Percentiles rank a stretch among this genome's conserved stretches.
phyloP scores from a whole-genome alignment of 2,888 invertebrate species.

The Oxytorus armatus region DNA sequence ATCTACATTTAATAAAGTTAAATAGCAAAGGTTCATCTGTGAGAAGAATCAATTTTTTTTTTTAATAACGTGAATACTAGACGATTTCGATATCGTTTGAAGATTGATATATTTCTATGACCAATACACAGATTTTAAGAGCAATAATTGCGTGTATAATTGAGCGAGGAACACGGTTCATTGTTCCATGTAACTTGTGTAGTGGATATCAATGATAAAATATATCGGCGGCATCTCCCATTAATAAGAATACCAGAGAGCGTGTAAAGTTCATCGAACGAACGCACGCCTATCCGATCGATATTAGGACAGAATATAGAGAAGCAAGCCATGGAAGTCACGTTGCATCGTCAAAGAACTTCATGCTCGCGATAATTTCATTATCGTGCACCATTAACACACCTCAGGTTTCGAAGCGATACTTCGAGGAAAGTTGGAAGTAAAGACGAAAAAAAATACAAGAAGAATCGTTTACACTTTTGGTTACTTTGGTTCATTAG shows the following conservation, averaged over 20 bases:
- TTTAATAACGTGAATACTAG: neutral
- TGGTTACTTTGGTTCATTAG: neutral
- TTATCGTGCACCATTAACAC: conserved; percentile 64
- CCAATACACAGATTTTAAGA: neutral
- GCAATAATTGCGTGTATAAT: neutral
- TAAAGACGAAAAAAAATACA: neutral
- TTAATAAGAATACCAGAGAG: conserved; percentile 32
- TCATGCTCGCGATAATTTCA: conserved; percentile 61
- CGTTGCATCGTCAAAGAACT: conserved; percentile 27
- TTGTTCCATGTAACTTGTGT: conserved; percentile 8
- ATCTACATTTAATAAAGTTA: too few species aligned
- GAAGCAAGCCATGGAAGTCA: conserved; percentile 28
- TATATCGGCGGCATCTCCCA: conserved; percentile 15
- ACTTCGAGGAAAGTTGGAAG: neutral
- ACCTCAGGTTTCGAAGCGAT: conserved; percentile 15
- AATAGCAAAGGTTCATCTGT: neutral
- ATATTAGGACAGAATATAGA: conserved; percentile 28
- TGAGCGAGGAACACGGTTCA: neutral
- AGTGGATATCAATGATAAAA: conserved; percentile 2
- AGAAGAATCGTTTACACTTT: neutral
- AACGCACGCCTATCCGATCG: conserved; percentile 44
- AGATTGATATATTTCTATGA: neutral
- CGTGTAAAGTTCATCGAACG: conserved; percentile 26
- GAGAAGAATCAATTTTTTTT: neutral
- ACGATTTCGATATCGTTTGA: neutral